A percentile compares a stretch with the other conserved stretches of the same genome.
phyloP scores from a whole-genome alignment of 1,140 invertebrate genomes.

The Magallana angulata region DNA sequence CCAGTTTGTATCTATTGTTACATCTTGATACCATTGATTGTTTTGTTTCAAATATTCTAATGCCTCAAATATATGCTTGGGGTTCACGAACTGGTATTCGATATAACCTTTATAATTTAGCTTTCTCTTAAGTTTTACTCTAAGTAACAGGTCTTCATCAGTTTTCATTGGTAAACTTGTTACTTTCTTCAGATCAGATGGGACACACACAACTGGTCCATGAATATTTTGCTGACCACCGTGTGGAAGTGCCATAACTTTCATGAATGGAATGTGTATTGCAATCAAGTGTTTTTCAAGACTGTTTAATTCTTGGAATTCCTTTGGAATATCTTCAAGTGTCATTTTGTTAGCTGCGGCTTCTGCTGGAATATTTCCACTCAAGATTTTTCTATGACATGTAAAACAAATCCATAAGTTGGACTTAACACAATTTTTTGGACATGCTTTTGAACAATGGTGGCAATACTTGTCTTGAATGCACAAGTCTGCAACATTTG shows the following conservation, averaged over 20 bases:
- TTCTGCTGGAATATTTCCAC: conserved; percentile 29
- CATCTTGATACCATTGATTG: conserved; percentile 43
- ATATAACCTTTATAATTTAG: conserved; percentile 45
- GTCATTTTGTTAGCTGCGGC: conserved; percentile 29
- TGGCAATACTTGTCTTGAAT: background rate
- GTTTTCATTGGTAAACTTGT: conserved; percentile 36
- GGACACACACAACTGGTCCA: conserved; percentile 48
- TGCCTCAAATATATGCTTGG: conserved; percentile 39
- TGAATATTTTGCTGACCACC: conserved; percentile 45
- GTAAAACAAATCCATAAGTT: background rate
- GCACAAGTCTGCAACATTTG: background rate
- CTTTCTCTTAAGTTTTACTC: conserved; percentile 53
- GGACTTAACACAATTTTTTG: background rate
- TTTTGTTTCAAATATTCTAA: conserved; percentile 32
- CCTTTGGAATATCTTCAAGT: conserved; percentile 34
- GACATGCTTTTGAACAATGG: background rate
- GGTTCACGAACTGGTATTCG: conserved; percentile 43
- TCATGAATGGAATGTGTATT: conserved; percentile 50
- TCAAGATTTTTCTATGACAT: conserved; percentile 8
- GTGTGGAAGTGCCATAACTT: conserved; percentile 44
- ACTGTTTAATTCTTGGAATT: conserved; percentile 35
- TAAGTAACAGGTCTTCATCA: conserved; percentile 32
- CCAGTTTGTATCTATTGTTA: background rate
- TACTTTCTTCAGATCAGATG: conserved; percentile 40
- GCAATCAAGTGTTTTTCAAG: conserved; percentile 45